Percentiles rank a stretch among this genome's conserved stretches.
Evolutionary conservation across 2,888 invertebrate species (phyloP).

Genomic region (Lordiphosa andalusiaca): DNA sequence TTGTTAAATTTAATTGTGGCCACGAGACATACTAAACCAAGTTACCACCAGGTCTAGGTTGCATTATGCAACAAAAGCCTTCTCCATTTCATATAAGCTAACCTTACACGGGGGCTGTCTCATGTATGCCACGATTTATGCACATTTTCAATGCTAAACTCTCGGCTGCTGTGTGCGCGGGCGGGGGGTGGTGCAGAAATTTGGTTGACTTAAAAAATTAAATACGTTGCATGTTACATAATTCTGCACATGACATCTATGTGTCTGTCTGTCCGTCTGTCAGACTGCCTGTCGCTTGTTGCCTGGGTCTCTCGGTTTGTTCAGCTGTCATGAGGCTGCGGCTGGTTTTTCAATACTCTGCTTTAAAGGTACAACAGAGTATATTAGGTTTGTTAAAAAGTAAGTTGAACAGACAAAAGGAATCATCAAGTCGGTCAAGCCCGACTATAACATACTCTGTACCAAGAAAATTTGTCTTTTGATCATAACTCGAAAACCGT

Average conservation of each 20-base stretch:
- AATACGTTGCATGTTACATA: conserved; percentile 43
- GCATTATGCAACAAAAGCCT: conserved; percentile 11
- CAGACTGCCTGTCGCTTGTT: conserved; percentile 1
- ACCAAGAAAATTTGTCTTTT: too few relatives aligned
- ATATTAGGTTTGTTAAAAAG: too few relatives aligned
- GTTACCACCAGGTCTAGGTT: conserved; percentile 26
- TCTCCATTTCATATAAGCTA: conserved; percentile 5
- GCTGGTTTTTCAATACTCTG: conserved; percentile 2
- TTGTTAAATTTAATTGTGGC: too few relatives aligned
- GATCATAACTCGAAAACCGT: too few relatives aligned
- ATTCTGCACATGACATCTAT: conserved; percentile 47
- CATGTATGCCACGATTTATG: conserved; percentile 24
- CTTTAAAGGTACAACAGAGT: too few relatives aligned
- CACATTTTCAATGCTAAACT: conserved; percentile 43
- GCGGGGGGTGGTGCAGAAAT: conserved; percentile 12
- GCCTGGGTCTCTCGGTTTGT: conserved; percentile 12
- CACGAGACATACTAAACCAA: too few relatives aligned
- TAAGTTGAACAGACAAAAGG: too few relatives aligned
- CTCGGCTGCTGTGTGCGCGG: not conserved
- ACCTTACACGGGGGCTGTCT: not conserved
- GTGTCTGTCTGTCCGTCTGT: not conserved
- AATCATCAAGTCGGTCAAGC: too few relatives aligned
- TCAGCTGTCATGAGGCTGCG: conserved; percentile 18
- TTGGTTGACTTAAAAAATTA: conserved; percentile 54
- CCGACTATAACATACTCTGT: too few relatives aligned